Percentiles rank a stretch among this genome's conserved stretches.
These are phyloP conservation scores for Clarias batrachus DNA, from an alignment of 2,113 vertebrate genomes.

Conservation along the genomic window DNA sequence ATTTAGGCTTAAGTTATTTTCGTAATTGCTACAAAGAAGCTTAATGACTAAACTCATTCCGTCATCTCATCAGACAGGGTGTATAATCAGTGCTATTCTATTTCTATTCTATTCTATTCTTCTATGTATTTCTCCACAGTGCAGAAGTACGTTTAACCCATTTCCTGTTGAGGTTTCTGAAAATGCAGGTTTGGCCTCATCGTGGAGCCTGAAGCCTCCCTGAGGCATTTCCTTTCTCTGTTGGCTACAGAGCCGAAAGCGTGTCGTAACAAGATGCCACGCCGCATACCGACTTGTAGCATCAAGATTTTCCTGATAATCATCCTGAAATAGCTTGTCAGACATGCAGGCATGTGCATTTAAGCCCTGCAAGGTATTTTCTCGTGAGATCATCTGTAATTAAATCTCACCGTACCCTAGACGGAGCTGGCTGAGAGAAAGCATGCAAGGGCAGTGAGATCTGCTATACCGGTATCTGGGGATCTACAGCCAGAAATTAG, in stretches of 20 bases:
- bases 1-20: conserved; percentile 16
- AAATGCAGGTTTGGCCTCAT: conserved; percentile 41
- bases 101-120: conserved; percentile 14
- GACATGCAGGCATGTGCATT: conserved; percentile 48
- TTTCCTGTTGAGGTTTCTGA: conserved; percentile 35
- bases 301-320: conserved; percentile 54
- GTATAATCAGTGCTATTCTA: background rate
- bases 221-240: conserved; percentile 51
- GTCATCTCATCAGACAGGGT: background rate
- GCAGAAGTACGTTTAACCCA: background rate
- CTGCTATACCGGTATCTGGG: conserved; percentile 35
- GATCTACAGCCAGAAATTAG: conserved; percentile 32
- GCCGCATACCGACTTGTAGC: conserved; percentile 53
- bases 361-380: conserved; percentile 58
- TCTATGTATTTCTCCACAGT: background rate
- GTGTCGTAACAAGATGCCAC: conserved; percentile 49
- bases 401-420: conserved; percentile 45
- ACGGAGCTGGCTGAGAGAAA: conserved; percentile 39
- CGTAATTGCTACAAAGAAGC: conserved; percentile 13
- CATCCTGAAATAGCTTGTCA: conserved; percentile 59
- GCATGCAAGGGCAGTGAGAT: conserved; percentile 31
- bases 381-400: conserved; percentile 51
- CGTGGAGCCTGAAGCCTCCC: conserved; percentile 47
- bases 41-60: conserved; percentile 8
- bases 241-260: conserved; percentile 49